These are phyloP conservation scores for Epinotia brunnichana DNA, from an alignment of 2,888 invertebrate genomes.

Conservation along the genomic window DNA sequence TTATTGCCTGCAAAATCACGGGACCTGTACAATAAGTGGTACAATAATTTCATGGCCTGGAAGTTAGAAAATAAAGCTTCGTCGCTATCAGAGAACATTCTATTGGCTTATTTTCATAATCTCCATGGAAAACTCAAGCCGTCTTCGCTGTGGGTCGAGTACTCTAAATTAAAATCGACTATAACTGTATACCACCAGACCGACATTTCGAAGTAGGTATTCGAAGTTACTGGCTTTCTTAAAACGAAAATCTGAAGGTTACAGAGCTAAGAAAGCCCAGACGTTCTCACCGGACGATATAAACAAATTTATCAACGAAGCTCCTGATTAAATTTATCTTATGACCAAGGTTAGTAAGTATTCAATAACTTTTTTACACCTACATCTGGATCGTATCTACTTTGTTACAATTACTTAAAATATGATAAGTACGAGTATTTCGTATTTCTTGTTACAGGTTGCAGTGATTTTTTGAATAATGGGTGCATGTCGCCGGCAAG, in stretches of 20 bases:
- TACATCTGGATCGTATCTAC: neutral
- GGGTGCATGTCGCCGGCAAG: no score
- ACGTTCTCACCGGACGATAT: no score
- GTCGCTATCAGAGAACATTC: conserved; percentile 3
- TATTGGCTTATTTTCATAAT: conserved; percentile 1
- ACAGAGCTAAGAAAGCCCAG: no score
- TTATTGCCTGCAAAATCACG: conserved; percentile 4
- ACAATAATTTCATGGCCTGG: conserved; percentile 2
- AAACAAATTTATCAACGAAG: no score
- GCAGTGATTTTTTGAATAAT: no score
- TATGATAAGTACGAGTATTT: no score
- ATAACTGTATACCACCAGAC: conserved; percentile 12
- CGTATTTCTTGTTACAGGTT: no score
- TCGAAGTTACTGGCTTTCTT: neutral
- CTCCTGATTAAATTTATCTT: no score
- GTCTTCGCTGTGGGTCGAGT: conserved; percentile 15
- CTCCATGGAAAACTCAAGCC: neutral
- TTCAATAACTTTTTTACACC: no score
- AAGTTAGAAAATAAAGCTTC: neutral
- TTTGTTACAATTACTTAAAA: no score
- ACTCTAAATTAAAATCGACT: conserved; percentile 10
- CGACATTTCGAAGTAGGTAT: conserved; percentile 9
- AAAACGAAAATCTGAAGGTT: no score
- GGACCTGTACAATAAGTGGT: neutral
- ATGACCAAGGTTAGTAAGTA: no score